Evolutionary conservation across 2,888 invertebrate genomes (phyloP).

Genomic region (Drosophila rellima): DNA sequence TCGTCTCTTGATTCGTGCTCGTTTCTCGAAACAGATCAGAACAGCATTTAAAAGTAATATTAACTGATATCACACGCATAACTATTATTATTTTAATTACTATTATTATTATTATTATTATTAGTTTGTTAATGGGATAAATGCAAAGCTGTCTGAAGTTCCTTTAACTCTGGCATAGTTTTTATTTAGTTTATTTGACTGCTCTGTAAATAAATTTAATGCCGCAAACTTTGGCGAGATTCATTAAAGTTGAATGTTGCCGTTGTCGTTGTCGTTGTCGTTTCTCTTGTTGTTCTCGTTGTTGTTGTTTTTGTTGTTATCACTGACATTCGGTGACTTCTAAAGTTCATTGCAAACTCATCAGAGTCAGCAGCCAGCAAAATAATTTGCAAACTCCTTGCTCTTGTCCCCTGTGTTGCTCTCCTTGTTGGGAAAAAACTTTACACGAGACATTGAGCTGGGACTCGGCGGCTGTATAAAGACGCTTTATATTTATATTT

Average conservation of each 20-base stretch:
- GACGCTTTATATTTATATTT: conserved; percentile 41
- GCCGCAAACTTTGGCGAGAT: conserved; percentile 46
- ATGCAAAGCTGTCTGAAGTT: not conserved
- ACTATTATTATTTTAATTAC: not conserved
- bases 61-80: conserved; percentile 9
- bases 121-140: not conserved
- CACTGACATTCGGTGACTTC: conserved; percentile 60
- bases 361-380: conserved; percentile 57
- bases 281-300: conserved; percentile 9
- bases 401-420: conserved; percentile 18
- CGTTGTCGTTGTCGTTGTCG: conserved; percentile 25
- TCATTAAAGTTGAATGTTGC: conserved; percentile 56
- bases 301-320: conserved; percentile 25
- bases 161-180: not conserved
- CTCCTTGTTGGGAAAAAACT: conserved; percentile 42
- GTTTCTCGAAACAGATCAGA: conserved; percentile 58
- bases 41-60: conserved; percentile 43
- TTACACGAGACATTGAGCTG: conserved; percentile 54
- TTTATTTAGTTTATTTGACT: conserved; percentile 2
- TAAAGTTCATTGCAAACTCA: conserved; percentile 61
- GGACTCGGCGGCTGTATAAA: conserved; percentile 27
- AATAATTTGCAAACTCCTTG: conserved; percentile 65
- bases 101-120: conserved; percentile 3
- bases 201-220: conserved; percentile 34
- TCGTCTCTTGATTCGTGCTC: conserved; percentile 71